phyloP scores from a whole-genome alignment of 92 coral and sea anemone genomes.

The Phenganax stokvisi region DNA sequence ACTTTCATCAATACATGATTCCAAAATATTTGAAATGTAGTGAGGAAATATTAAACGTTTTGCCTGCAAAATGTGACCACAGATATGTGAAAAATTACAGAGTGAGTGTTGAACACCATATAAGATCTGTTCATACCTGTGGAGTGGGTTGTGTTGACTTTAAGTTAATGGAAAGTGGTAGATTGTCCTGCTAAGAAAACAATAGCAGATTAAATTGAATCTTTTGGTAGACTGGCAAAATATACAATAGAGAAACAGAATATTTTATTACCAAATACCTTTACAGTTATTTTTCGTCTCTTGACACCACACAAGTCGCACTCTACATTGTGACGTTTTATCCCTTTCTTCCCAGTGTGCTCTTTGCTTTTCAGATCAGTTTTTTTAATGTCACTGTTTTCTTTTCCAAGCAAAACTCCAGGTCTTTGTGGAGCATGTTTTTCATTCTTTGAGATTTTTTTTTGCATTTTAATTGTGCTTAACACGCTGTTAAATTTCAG shows the following conservation, averaged over 20 bases:
- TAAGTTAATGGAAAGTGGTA: background rate
- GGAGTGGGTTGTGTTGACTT: background rate
- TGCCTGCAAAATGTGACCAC: background rate
- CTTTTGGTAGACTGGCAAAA: too few species aligned
- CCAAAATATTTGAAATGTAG: slow-evolving; percentile 49
- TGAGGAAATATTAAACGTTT: slow-evolving; percentile 47
- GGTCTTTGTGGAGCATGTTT: background rate
- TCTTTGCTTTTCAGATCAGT: background rate
- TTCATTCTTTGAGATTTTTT: background rate
- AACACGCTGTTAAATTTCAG: slow-evolving; percentile 8
- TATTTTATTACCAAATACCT: background rate
- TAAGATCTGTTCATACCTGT: background rate
- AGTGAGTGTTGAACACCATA: background rate
- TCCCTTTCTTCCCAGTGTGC: slow-evolving; percentile 1
- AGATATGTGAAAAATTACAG: background rate
- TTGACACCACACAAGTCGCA: slow-evolving; percentile 30
- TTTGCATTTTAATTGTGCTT: slow-evolving; percentile 2
- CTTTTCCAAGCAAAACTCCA: slow-evolving; percentile 15
- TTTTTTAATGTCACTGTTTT: background rate
- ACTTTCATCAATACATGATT: slow-evolving; percentile 64
- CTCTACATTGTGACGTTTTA: background rate
- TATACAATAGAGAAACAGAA: background rate
- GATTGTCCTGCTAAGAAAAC: background rate
- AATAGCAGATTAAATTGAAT: background rate
- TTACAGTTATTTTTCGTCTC: slow-evolving; percentile 16